Evolutionary conservation across 92 coral and sea anemone species (phyloP), one percentile per base, ranked within the genome.

Genomic region (Paramuricea clavata): DNA sequence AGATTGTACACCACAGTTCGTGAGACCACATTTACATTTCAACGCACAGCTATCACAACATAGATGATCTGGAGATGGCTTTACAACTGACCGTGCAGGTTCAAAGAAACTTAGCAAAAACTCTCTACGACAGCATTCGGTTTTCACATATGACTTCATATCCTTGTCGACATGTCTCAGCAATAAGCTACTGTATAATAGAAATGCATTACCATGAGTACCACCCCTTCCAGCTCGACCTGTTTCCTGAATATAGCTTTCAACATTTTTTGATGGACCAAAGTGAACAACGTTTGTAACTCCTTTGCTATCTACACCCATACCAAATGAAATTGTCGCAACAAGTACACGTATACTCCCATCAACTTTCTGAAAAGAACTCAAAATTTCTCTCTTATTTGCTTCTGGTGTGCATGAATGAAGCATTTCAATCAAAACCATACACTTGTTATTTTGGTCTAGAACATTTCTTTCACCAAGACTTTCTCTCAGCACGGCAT

Each of bases 151-250:
- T 2, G 78, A 19, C 36, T 87, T 85, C 85, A 90, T 90, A 44
- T 93, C 90, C 23, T 56, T 57, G 11, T 93, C 92, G 42, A 85
- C 79, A 74, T 87, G 88, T 15, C 28, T 74, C 2, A 87, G 65
- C 0, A 80, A 52, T 7, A 85, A 15, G 17, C 96, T 90, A 36
- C 70, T 49, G 22, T 91, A 91, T 19, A 88, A 35, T 0, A 88
- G 11, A 43, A 42, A 81, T 10, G 91, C 93, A 35, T n/a, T 67
- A 77, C 93, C 87, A 50, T 49, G 89, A 30, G 74, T 34, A 4
- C 93, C 93, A 87, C 89, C 97, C 32, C 90, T 36, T 1, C 94
- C 92, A 23, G 93, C 89, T 41, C 94, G 57, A 0, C 97, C 94
- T 35, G 81, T 78, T 59, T 91, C 92, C 74, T 93, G 90, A 1